These are phyloP conservation scores for Crenuchus spilurus DNA, from an alignment of 2,797 vertebrate genomes.

Conservation along the genomic window DNA sequence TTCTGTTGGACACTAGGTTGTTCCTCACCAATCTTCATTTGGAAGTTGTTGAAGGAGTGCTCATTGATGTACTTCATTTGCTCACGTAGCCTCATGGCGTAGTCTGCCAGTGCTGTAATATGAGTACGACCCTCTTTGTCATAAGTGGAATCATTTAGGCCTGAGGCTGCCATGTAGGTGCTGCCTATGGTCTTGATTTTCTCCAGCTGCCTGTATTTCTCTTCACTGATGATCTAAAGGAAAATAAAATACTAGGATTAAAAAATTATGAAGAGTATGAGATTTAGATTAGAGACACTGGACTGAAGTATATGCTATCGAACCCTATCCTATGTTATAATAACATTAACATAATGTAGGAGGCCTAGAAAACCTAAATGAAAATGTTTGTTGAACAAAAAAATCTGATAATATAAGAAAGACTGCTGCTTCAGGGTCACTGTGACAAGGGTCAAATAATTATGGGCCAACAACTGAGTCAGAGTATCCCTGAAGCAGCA, in stretches of 20 bases:
- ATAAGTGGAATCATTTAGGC: conserved; percentile 93
- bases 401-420: too few relatives aligned
- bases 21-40: conserved; percentile 93
- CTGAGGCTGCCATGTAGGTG: conserved; percentile 94
- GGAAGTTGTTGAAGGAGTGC: conserved; percentile 98
- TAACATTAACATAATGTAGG: too few relatives aligned
- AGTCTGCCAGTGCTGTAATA: conserved; percentile 90
- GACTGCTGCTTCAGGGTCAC: too few relatives aligned
- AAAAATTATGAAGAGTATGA: too few relatives aligned
- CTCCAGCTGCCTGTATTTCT: conserved; percentile 91
- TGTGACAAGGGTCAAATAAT: too few relatives aligned
- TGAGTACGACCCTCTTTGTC: conserved; percentile 90
- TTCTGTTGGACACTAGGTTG: not conserved
- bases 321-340: too few relatives aligned
- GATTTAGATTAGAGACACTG: not conserved
- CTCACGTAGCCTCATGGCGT: conserved; percentile 93
- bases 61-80: conserved; percentile 98
- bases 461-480: too few relatives aligned
- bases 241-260: not conserved
- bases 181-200: conserved; percentile 97
- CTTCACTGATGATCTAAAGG: conserved; percentile 91
- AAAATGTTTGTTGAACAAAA: too few relatives aligned
- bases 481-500: too few relatives aligned
- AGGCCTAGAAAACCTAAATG: too few relatives aligned
- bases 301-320: not conserved